Evolutionary conservation across 2,888 invertebrate genomes (phyloP).

Genomic region (Ophion costatus): DNA sequence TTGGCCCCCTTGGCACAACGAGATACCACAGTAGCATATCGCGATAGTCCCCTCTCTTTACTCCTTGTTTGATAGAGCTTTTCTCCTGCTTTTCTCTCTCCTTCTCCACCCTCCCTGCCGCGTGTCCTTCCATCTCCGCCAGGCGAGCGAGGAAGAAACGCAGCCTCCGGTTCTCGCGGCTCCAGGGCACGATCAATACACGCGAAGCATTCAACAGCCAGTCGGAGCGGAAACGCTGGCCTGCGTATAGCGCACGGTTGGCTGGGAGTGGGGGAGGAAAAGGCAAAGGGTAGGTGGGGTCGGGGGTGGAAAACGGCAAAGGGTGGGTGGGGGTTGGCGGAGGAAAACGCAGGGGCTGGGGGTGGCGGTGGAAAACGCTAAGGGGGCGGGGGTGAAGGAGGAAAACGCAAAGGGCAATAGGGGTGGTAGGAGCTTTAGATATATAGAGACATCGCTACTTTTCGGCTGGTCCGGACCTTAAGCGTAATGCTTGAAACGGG

Average conservation of each 20-base stretch:
- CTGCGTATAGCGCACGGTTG: slow-evolving; percentile 7
- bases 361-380: slow-evolving; percentile 32
- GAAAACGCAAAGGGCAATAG: slow-evolving; percentile 1
- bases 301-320: slow-evolving; percentile 38
- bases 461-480: slow-evolving; percentile 54
- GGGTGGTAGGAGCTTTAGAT: slow-evolving; percentile 52
- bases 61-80: slow-evolving; percentile 27
- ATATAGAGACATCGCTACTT: slow-evolving; percentile 46
- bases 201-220: slow-evolving; percentile 58
- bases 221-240: slow-evolving; percentile 74
- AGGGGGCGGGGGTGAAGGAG: slow-evolving; percentile 18
- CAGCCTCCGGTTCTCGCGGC: slow-evolving; percentile 68
- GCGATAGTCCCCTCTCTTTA: slow-evolving; percentile 16
- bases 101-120: slow-evolving; percentile 69
- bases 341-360: neutral
- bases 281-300: neutral
- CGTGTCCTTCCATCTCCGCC: slow-evolving; percentile 64
- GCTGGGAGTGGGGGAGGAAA: neutral
- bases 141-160: slow-evolving; percentile 53
- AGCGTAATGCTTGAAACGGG: slow-evolving; percentile 46
- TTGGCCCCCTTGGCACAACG: slow-evolving; percentile 37
- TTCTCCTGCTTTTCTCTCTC: slow-evolving; percentile 36
- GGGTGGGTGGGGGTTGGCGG: neutral
- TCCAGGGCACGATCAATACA: slow-evolving; percentile 81
- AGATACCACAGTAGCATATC: slow-evolving; percentile 55